Conservation (phyloP, 2,888 invertebrate species). For the Clanis bilineata region DNA sequence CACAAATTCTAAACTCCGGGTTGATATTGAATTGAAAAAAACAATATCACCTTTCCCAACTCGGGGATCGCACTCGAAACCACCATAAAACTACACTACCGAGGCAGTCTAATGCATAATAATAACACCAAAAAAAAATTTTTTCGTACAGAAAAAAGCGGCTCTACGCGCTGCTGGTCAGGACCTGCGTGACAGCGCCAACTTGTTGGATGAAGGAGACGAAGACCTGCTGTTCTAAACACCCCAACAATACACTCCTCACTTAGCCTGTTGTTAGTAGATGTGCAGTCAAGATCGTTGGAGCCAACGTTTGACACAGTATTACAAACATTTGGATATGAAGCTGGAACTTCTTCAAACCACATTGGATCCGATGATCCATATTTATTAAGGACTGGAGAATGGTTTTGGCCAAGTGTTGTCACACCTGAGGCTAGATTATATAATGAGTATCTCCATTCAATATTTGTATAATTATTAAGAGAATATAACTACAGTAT, state of each 20-base stretch:
- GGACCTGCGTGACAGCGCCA: constrained; percentile 78
- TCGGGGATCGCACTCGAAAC: no score
- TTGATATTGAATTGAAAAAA: no score
- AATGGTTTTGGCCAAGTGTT: background rate
- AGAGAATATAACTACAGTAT: background rate
- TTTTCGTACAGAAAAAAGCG: constrained; percentile 54
- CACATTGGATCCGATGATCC: background rate
- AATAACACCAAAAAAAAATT: no score
- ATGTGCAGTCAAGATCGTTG: constrained; percentile 45
- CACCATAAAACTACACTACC: no score
- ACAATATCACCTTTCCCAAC: no score
- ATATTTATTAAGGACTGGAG: background rate
- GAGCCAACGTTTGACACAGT: background rate
- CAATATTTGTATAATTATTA: constrained; percentile 3
- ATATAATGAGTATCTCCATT: background rate
- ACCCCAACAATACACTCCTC: constrained; percentile 26
- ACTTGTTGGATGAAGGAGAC: constrained; percentile 93
- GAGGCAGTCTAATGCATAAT: no score
- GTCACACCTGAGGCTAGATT: background rate
- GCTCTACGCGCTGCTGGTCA: constrained; percentile 44
- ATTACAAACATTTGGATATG: background rate
- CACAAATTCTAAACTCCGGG: no score
- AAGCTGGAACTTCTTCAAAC: background rate
- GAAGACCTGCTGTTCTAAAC: constrained; percentile 94
- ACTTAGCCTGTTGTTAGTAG: constrained; percentile 51